Base-by-base conservation (phyloP, 2,113 vertebrate species). In the Megaptera novaeangliae region DNA sequence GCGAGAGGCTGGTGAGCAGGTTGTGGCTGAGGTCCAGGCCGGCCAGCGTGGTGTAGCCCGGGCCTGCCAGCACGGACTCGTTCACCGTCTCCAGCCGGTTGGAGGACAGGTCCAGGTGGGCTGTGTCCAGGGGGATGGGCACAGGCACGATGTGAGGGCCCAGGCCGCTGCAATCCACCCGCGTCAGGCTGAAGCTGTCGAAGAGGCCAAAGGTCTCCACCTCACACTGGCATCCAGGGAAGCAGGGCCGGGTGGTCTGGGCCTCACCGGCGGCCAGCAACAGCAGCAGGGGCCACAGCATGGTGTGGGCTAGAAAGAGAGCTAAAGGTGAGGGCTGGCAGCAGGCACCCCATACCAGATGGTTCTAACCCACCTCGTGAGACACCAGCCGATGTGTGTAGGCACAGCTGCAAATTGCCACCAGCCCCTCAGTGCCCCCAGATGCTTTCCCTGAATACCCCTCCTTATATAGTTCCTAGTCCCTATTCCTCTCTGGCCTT, bases 191-290 rank as follows among this genome's bases (percentile, higher is more conserved):
- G 98, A 99, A 99, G 98, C 99, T 99, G 98, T 99, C 99, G 0
- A 99, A 99, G 89, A 99, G 99, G 52, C 99, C 99, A 3, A 99
- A 99, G 91, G 98, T 99, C 98, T 99, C 99, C 98, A 99, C 99
- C 83, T 99, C 99, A 0, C 99, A 99, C 89, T 98, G 99, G 97
- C 99, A 99, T 34, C 99, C 98, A 0, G 99, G 99, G 97, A 99
- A 99, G 98, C 99, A 99, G 88, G 99, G 99, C 98, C 98, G 99
- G 36, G 97, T 98, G 0, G 98, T 39, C 39, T 83, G 93, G 18
- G 97, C 96, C 6, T 63, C 27, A 6, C 97, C 95, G 8, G 88
- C 72, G 0, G 98, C 97, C 87, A 98, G 93, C 81, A 99, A 72
- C 29, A 99, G 95, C 78, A 99, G 91, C 59, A 89, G 77, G 44